Conservation (phyloP, 2,888 invertebrate genomes). For the Eilema griseolum region DNA sequence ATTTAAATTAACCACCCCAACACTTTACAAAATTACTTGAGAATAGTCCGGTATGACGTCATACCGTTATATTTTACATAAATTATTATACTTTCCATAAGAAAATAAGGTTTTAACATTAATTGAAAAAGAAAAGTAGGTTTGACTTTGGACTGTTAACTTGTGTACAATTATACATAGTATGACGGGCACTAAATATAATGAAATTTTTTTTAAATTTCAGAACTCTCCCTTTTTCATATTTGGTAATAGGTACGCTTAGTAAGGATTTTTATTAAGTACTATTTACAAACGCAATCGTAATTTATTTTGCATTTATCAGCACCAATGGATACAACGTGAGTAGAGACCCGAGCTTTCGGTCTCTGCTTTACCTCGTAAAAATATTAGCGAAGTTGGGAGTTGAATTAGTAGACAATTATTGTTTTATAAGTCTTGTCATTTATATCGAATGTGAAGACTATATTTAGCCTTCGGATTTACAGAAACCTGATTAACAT, state of each 20-base stretch:
- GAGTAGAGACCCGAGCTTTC: background rate
- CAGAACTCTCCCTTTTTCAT: background rate
- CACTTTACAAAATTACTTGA: too few species aligned
- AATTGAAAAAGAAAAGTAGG: too few species aligned
- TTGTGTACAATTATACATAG: background rate
- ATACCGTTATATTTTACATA: too few species aligned
- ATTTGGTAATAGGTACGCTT: background rate
- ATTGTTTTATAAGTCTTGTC: conserved; percentile 29
- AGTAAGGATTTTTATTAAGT: background rate
- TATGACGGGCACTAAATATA: background rate
- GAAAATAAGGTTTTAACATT: too few species aligned
- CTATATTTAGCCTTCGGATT: background rate
- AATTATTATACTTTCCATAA: too few species aligned
- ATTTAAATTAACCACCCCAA: too few species aligned
- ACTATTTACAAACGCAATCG: background rate
- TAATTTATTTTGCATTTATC: conserved; percentile 10
- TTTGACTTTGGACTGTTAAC: too few species aligned
- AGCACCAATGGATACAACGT: conserved; percentile 4
- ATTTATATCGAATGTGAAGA: conserved; percentile 6
- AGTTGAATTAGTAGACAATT: conserved; percentile 14
- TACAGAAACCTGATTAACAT: conserved; percentile 23
- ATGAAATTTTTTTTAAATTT: background rate
- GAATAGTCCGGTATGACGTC: too few species aligned
- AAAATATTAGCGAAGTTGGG: background rate
- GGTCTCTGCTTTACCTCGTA: too few species aligned